A percentile compares a stretch with the other conserved stretches of the same genome.
Conservation (phyloP, 2,888 invertebrate genomes). For the Lithodes maja region DNA sequence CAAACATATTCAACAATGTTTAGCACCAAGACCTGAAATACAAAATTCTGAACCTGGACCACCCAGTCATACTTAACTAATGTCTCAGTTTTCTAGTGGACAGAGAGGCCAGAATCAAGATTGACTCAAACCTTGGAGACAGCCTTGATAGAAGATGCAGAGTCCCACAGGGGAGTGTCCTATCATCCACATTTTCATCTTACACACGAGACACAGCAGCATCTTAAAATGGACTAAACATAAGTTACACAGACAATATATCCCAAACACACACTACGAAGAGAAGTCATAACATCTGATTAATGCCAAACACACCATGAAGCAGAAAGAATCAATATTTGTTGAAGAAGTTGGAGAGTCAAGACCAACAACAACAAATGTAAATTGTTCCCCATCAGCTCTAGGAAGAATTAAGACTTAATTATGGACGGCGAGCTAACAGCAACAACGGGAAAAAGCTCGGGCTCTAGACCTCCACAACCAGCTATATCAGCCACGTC, state of each 20-base stretch:
- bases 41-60: neutral
- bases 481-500: neutral
- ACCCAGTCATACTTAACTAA: neutral
- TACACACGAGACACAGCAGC: neutral
- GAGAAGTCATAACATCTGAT: neutral
- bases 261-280: neutral
- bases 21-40: conserved; percentile 11
- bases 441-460: neutral
- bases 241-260: neutral
- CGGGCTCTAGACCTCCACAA: neutral
- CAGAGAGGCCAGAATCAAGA: neutral
- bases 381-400: neutral
- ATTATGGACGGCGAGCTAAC: neutral
- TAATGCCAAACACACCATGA: neutral
- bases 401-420: neutral
- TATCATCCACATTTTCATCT: neutral
- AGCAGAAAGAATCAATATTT: neutral
- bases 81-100: neutral
- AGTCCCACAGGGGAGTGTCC: conserved; percentile 12
- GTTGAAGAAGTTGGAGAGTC: neutral
- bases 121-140: neutral
- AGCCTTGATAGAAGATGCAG: neutral
- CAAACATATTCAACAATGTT: conserved; percentile 10
- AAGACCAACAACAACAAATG: neutral
- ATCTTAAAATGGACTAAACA: neutral